Conservation (phyloP, 2,888 invertebrate genomes). For the Stomorhina lunata region DNA sequence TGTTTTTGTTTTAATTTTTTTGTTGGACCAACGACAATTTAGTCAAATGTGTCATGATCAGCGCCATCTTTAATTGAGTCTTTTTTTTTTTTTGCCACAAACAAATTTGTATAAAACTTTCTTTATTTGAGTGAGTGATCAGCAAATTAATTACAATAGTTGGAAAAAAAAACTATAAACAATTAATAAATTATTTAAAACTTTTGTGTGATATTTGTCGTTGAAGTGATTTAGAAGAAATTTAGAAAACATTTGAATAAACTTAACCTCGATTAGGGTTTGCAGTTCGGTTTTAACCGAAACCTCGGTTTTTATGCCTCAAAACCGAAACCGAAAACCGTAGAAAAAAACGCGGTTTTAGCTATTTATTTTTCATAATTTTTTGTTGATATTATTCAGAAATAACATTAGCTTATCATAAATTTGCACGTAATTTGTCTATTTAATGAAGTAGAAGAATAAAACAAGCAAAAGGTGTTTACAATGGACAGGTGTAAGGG, state of each 20-base stretch:
- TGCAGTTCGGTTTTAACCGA: no score
- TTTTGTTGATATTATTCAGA: no score
- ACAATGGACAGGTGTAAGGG: no score
- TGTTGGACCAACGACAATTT: constrained; percentile 35
- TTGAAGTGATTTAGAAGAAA: constrained; percentile 20
- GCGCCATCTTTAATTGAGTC: constrained; percentile 59
- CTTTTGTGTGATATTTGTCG: neutral
- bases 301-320: no score
- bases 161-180: neutral
- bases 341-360: no score
- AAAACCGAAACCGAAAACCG: no score
- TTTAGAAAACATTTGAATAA: neutral
- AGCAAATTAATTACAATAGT: constrained; percentile 41
- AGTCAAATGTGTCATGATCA: constrained; percentile 62
- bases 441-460: no score
- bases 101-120: neutral
- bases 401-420: no score
- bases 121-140: neutral
- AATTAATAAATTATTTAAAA: constrained; percentile 20
- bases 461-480: no score
- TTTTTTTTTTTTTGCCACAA: neutral
- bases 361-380: no score
- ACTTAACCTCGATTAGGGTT: no score
- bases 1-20: constrained; percentile 27
- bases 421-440: no score